Evolutionary conservation across 2,797 vertebrate genomes (phyloP), one percentile per base, ranked within the genome.

Genomic region (Cyclopterus lumpus): DNA sequence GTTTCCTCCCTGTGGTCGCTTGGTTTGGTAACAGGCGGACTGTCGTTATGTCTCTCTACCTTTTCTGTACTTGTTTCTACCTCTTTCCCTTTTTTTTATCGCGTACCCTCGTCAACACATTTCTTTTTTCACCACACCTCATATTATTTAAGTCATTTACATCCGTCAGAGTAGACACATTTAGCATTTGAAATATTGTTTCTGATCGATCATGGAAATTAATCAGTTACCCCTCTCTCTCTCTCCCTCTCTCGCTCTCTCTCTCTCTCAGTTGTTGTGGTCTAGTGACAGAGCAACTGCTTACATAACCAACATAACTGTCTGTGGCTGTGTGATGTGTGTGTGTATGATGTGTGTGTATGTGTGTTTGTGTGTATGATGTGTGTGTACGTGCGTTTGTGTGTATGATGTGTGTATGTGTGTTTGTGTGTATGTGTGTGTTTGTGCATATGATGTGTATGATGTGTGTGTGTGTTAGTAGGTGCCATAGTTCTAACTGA

Each of bases 1-100:
- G 85, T 89, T 93, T 90, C 90, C 85, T 86, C 82, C 64, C 77
- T 88, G 86, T 38, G 84, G 89, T 75, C n/a, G n/a, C 11, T 62
- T 76, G 73, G 54, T 86, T 87, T 83, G 60, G 75, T 89, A 91
- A 90, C 88, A 89, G 55, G 68, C 70, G 57, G 64, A n/a, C 81
- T 76, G 75, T 89, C 67, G 80, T 87, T 87, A 71, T 71, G 65
- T 75, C 55, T 60, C 32, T 36, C 9, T 71, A 22, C 15, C 9
- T 44, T 46, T 60, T 68, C 46, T 64, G n/a, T 61, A 30, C 67
- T 14, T 46, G 10, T 46, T 15, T 38, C 54, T 9, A 12, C 22
- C 40, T n/a, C 36, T 55, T 26, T 24, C 7, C 36, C 8, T 64
- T 30, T 26, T n/a, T 22, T 28, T 55, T 28, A 55, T 14, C 14